Evolutionary conservation across 2,888 invertebrate genomes (phyloP).

Genomic region (Rhingia campestris): DNA sequence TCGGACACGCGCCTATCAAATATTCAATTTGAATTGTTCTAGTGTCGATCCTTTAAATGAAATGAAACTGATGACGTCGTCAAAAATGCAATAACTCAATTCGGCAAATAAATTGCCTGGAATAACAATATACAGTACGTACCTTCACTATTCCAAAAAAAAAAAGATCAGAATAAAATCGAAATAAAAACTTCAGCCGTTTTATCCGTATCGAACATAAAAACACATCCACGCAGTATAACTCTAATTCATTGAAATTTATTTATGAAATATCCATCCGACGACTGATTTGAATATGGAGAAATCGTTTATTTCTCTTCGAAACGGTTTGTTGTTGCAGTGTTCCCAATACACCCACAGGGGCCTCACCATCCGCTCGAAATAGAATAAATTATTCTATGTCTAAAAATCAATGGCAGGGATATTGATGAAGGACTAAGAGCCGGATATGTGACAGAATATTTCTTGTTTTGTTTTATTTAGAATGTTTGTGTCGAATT

Average conservation of each 20-base stretch:
- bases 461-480: conserved; percentile 27
- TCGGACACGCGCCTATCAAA: conserved; percentile 21
- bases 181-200: neutral
- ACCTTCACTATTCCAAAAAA: neutral
- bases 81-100: conserved; percentile 71
- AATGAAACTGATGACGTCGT: conserved; percentile 67
- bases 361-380: conserved; percentile 10
- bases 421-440: conserved; percentile 66
- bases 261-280: conserved; percentile 67
- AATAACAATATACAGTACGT: conserved; percentile 57
- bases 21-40: conserved; percentile 70
- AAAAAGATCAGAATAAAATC: conserved; percentile 6
- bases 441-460: conserved; percentile 42
- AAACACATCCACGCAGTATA: conserved; percentile 12
- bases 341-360: neutral
- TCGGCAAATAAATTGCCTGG: conserved; percentile 66
- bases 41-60: conserved; percentile 64
- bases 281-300: conserved; percentile 61
- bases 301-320: conserved; percentile 41
- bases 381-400: conserved; percentile 61
- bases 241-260: conserved; percentile 58
- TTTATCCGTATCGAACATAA: conserved; percentile 11
- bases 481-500: conserved; percentile 2
- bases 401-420: conserved; percentile 61
- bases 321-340: conserved; percentile 6